Evolutionary conservation across 2,888 invertebrate species (phyloP).

Genomic region (Margaritifera margaritifera): DNA sequence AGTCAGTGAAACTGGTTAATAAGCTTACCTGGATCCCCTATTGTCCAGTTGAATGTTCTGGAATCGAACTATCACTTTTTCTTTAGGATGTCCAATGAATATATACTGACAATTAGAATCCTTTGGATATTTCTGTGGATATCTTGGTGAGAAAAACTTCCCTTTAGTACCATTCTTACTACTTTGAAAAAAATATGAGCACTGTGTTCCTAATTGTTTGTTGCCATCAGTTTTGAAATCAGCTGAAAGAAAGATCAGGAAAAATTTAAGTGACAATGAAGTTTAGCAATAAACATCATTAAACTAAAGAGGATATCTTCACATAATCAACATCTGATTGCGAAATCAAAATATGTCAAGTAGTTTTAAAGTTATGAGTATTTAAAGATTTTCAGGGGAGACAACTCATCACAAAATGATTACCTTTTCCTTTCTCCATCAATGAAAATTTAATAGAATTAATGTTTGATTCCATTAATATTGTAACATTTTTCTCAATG

Average conservation of each 20-base stretch:
- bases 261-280: conserved; percentile 9
- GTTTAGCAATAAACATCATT: conserved; percentile 3
- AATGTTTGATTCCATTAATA: too few relatives aligned
- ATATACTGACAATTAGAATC: conserved; percentile 71
- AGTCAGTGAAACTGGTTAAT: background rate
- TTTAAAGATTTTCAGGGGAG: too few relatives aligned
- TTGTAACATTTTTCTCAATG: too few relatives aligned
- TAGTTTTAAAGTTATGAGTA: too few relatives aligned
- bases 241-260: conserved; percentile 46
- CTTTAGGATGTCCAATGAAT: conserved; percentile 68
- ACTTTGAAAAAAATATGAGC: conserved; percentile 64
- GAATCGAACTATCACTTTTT: conserved; percentile 68
- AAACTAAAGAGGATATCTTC: background rate
- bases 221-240: conserved; percentile 59
- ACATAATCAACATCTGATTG: too few relatives aligned
- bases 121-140: conserved; percentile 72
- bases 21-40: conserved; percentile 31
- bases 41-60: conserved; percentile 66
- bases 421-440: too few relatives aligned
- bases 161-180: conserved; percentile 55
- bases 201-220: conserved; percentile 56
- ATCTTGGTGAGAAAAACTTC: conserved; percentile 68
- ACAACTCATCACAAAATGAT: too few relatives aligned
- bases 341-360: too few relatives aligned
- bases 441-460: too few relatives aligned